Evolutionary conservation across 2,888 invertebrate species (phyloP).

Genomic region (Acronicta alni): DNA sequence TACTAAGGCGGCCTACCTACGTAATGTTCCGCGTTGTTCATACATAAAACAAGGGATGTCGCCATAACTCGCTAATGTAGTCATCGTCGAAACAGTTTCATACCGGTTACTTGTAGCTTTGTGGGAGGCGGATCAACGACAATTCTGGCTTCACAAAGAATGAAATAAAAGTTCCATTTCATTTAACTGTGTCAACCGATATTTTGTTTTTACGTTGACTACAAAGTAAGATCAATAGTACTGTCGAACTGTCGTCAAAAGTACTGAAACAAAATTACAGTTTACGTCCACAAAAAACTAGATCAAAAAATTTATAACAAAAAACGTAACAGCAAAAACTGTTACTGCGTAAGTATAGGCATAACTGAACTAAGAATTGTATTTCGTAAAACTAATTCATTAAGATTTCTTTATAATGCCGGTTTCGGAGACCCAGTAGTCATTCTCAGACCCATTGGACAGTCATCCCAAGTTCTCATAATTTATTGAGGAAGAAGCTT

Average conservation of each 20-base stretch:
- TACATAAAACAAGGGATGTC: slow-evolving; percentile 60
- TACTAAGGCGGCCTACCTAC: slow-evolving; percentile 58
- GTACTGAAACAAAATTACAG: slow-evolving; percentile 15
- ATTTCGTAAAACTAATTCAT: slow-evolving; percentile 24
- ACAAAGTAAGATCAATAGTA: slow-evolving; percentile 5
- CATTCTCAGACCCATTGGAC: no score
- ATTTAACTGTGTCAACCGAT: slow-evolving; percentile 10
- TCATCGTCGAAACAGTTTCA: slow-evolving; percentile 30
- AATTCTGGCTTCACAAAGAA: slow-evolving; percentile 20
- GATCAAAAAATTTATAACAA: slow-evolving; percentile 17
- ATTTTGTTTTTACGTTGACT: slow-evolving; percentile 9
- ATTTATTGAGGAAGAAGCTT: no score
- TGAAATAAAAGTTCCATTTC: slow-evolving; percentile 7
- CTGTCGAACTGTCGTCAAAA: no score
- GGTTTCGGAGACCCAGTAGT: background rate
- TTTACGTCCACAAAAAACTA: slow-evolving; percentile 12
- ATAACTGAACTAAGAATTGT: slow-evolving; percentile 17
- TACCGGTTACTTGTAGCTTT: slow-evolving; percentile 26
- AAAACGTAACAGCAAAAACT: slow-evolving; percentile 22
- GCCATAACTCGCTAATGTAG: slow-evolving; percentile 44
- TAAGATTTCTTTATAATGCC: slow-evolving; percentile 5
- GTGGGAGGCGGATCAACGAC: slow-evolving; percentile 21
- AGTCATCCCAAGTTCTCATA: no score
- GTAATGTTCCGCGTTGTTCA: slow-evolving; percentile 64
- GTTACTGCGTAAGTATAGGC: slow-evolving; percentile 19